Evolutionary conservation across 2,888 invertebrate genomes (phyloP).

Genomic region (Lathronympha strigana): DNA sequence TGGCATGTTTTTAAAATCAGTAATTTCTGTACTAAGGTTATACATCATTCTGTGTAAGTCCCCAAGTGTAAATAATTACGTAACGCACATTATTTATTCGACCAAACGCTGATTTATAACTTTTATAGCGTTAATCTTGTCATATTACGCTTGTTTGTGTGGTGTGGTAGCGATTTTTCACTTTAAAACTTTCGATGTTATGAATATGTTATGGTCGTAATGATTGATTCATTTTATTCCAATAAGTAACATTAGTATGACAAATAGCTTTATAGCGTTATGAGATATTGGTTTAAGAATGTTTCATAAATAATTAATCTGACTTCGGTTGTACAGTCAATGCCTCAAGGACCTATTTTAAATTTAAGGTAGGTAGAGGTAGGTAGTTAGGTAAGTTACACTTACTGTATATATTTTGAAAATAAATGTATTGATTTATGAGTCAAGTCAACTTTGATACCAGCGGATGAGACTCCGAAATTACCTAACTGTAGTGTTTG

Average conservation of each 20-base stretch:
- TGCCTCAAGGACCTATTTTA: too few species aligned
- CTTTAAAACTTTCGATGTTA: conserved; percentile 31
- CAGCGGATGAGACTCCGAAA: too few species aligned
- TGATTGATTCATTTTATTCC: conserved; percentile 29
- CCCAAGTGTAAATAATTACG: conserved; percentile 1
- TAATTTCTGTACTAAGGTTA: too few species aligned
- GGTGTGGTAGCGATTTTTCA: conserved; percentile 20
- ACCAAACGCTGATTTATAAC: conserved; percentile 30
- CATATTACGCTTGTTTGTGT: conserved; percentile 28
- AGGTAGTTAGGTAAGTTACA: too few species aligned
- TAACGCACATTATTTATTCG: conserved; percentile 24
- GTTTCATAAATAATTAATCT: too few species aligned
- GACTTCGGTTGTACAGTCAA: too few species aligned
- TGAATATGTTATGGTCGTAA: conserved; percentile 23
- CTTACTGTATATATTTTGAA: too few species aligned
- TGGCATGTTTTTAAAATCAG: too few species aligned
- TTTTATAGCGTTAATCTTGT: conserved; percentile 26
- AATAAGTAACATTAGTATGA: conserved; percentile 21
- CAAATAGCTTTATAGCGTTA: conserved; percentile 10
- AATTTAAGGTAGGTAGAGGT: too few species aligned
- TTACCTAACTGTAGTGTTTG: too few species aligned
- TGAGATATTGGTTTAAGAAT: conserved; percentile 14
- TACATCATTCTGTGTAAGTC: neutral
- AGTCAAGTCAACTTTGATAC: too few species aligned
- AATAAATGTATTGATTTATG: too few species aligned